Base-by-base conservation (phyloP, 2,888 invertebrate genomes). In the Lottia scabra region DNA sequence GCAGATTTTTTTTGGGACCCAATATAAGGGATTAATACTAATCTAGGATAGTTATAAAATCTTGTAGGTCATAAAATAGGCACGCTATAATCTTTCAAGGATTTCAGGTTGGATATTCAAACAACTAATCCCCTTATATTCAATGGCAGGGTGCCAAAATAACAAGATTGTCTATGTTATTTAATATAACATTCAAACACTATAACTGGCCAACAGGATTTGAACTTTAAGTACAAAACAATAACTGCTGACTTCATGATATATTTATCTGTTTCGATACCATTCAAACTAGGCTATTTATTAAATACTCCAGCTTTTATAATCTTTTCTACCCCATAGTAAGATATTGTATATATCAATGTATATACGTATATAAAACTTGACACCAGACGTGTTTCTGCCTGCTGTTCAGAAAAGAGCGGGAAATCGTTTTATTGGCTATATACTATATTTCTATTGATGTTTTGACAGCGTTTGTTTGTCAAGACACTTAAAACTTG, bases 151-250 rank as follows among this genome's bases (percentile, higher is more conserved):
- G 12, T 56, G 56, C 56, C 56, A 56, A 56, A 19, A 56, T 19
- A 13, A 56, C 56, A 19, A 56, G 56, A 23, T 56, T 56, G 56
- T 10, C 23, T 56, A 56, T 56, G 56, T 56, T 56, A 56, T 56
- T 56, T 56, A 23, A 56, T 56, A 56, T 56, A 19, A 23, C 19
- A 12, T 56, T 56, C 56, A 56, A 56, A 56, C 56, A 56, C 56
- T 8, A 56, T 56, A 56, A 56, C 19, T 23, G 23, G 23, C 19
- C 23, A 56, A 56, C 56, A 56, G 56, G 56, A 56, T 56, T 38
- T 56, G 56, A 56, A 56, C 56, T 56, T 10, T 23, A 56, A 56
- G 56, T 56, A 23, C 56, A 56, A 56, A 56, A 56, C 56, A 56
- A 56, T 56, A 23, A 56, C 5, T 23, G 56, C 23, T 56, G 56